These are phyloP conservation scores for Lacerta viridis DNA, from an alignment of 2,797 vertebrate genomes.

Conservation along the genomic window DNA sequence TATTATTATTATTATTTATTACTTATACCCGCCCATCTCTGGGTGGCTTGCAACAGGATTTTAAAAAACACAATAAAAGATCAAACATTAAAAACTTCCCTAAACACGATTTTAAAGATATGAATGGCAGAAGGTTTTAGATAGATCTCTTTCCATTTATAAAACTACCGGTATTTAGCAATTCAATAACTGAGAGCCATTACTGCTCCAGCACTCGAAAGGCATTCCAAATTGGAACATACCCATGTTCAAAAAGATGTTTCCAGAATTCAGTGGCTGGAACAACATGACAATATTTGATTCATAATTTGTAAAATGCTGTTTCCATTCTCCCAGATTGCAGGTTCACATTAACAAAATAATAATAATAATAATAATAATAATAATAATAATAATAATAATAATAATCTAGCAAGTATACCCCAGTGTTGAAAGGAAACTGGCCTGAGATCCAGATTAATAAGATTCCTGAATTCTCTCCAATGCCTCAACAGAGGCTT, in stretches of 20 bases:
- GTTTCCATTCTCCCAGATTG: no score
- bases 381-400: not conserved
- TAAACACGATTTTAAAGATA: no score
- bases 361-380: not conserved
- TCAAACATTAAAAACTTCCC: not conserved
- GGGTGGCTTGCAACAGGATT: no score
- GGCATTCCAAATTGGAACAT: not conserved
- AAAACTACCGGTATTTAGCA: not conserved
- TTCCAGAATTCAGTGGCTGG: not conserved
- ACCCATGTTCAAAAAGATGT: not conserved
- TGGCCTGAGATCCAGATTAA: not conserved
- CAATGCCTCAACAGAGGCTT: slow-evolving; percentile 26
- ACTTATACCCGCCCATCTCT: no score
- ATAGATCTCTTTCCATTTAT: not conserved
- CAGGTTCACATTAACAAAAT: no score
- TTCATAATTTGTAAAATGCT: not conserved
- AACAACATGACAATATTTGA: not conserved
- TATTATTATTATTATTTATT: no score
- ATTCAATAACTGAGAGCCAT: not conserved
- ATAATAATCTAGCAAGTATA: not conserved
- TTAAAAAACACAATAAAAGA: no score
- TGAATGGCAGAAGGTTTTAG: not conserved
- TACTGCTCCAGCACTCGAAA: not conserved
- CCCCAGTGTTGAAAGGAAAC: not conserved
- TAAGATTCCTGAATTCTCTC: not conserved